These are phyloP conservation scores for Zaprionus inermis DNA, from an alignment of 1,140 invertebrate genomes.

Conservation along the genomic window DNA sequence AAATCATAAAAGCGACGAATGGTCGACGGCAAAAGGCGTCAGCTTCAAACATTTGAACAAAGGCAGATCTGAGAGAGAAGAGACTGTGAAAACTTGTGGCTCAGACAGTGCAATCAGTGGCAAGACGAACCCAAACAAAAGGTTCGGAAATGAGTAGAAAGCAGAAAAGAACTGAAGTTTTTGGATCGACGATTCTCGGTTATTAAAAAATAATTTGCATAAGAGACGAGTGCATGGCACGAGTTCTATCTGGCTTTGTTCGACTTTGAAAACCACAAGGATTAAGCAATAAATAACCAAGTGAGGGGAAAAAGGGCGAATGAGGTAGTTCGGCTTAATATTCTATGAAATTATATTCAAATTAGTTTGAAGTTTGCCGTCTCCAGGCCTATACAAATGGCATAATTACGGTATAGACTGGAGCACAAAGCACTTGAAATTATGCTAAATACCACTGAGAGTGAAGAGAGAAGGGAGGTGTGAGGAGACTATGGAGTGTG, in stretches of 20 bases:
- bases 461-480: not conserved
- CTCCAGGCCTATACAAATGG: constrained; percentile 57
- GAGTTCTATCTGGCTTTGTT: not conserved
- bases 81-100: not conserved
- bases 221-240: constrained; percentile 40
- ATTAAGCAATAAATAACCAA: constrained; percentile 78
- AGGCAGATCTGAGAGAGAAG: constrained; percentile 1
- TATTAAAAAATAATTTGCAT: constrained; percentile 82
- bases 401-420: constrained; percentile 67
- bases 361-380: constrained; percentile 75
- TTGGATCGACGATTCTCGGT: constrained; percentile 29
- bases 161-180: constrained; percentile 15
- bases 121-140: constrained; percentile 8
- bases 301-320: not conserved
- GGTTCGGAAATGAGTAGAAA: not conserved
- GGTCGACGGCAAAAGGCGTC: constrained; percentile 50
- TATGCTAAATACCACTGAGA: constrained; percentile 71
- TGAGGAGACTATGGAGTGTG: not conserved
- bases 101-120: constrained; percentile 62
- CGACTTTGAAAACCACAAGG: constrained; percentile 52
- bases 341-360: constrained; percentile 83
- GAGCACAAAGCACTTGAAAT: constrained; percentile 67
- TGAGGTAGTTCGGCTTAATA: constrained; percentile 29
- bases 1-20: constrained; percentile 73
- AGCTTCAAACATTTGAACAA: constrained; percentile 49